Evolutionary conservation across 1,140 invertebrate species (phyloP), one percentile per base, ranked within the genome.

Genomic region (Meloidogyne hapla): DNA sequence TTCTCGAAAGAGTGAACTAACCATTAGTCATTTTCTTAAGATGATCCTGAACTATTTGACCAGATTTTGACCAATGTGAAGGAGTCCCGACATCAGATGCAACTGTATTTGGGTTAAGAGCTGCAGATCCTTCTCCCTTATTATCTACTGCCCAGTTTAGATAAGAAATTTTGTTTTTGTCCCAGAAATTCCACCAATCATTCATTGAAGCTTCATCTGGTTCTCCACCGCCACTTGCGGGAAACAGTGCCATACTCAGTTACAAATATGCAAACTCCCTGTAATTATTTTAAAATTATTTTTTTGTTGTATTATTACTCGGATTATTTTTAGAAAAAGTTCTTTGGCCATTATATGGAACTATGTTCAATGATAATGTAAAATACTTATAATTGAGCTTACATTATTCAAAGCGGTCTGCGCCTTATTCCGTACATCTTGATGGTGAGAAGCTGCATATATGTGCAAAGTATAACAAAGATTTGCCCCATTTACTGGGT

Each of bases 161-260:
- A 62, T 72, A 72, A 9, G 70, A 72, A 61, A 72, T 72, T 23
- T 61, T 61, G 12, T 26, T 26, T 23, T 69, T 23, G 25, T 77
- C 76, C 23, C 79, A 21, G 64, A 76, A 74, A 56, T 8, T 23
- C 76, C 76, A 77, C 76, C 76, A 77, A 9, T 28, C 45, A 10
- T 78, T 18, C 0, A 25, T 67, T 45, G 63, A 67, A 10, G 12
- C 23, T 2, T 5, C 15, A 56, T 77, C 75, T 1, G 71, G 18
- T 18, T 26, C 5, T 15, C 76, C 76, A 23, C 78, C 45, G 23
- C 76, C 76, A 62, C 28, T 21, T 8, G 61, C 40, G 5, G 68
- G n/a, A 2, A 42, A 74, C 72, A 38, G 75, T 78, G 2, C 76
- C 76, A 45, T 78, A 77, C 68, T 77, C 76, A 33, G 76, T 78